Evolutionary conservation across 1,140 invertebrate genomes (phyloP).

Genomic region (Idris sp.): DNA sequence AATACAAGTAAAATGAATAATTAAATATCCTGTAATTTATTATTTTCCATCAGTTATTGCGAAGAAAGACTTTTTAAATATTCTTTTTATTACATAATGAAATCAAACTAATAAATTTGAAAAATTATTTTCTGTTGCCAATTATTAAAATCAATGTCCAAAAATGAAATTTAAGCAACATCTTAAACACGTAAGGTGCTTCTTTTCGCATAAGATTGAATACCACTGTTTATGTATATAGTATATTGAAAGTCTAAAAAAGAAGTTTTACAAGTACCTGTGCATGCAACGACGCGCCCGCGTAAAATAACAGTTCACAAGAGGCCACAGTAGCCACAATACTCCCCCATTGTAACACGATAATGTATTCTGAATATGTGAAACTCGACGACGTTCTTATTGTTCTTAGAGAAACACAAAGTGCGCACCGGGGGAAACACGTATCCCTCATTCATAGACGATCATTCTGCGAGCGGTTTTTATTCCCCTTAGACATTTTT

Average conservation of each 20-base stretch:
- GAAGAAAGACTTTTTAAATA: too few relatives aligned
- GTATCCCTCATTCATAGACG: constrained; percentile 45
- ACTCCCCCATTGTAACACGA: constrained; percentile 63
- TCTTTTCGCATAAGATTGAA: constrained; percentile 34
- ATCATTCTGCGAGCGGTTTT: constrained; percentile 19
- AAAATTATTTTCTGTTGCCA: too few relatives aligned
- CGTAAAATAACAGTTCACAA: constrained; percentile 50
- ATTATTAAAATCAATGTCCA: too few relatives aligned
- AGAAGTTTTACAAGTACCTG: constrained; percentile 54
- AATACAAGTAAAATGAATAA: too few relatives aligned
- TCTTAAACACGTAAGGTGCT: constrained; percentile 25
- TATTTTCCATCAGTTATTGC: too few relatives aligned
- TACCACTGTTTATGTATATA: constrained; percentile 32
- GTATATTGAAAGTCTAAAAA: constrained; percentile 32
- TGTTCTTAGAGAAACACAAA: constrained; percentile 62
- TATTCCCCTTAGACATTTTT: constrained; percentile 21
- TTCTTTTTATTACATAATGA: too few relatives aligned
- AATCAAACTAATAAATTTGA: too few relatives aligned
- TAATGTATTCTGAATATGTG: constrained; percentile 66
- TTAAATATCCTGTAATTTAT: too few relatives aligned
- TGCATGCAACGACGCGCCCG: constrained; percentile 24
- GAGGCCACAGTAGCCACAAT: constrained; percentile 57
- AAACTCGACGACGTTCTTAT: constrained; percentile 61
- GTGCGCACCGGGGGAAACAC: constrained; percentile 52
- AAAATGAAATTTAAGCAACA: constrained; percentile 3